Evolutionary conservation across 2,797 vertebrate genomes (phyloP), one percentile per base, ranked within the genome.

Genomic region (Clarias pachynema): DNA sequence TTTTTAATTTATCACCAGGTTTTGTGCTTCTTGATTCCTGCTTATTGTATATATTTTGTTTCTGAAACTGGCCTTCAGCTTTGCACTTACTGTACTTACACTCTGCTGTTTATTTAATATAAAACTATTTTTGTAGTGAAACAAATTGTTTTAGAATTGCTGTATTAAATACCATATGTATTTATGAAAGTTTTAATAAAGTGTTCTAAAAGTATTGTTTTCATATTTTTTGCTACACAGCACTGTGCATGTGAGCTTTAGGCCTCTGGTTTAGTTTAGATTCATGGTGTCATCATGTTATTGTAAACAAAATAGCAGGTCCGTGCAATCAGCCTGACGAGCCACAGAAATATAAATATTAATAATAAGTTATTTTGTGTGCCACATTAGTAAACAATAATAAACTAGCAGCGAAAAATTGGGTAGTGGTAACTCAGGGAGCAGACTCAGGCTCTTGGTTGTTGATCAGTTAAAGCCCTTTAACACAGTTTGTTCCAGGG

Each of bases 181-280:
- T 90, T 88, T 90, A 44, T 2, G 44, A 14, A 73, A 5, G 63
- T 88, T 85, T 88, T 86, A 95, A 93, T 90, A 92, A 93, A 93
- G 85, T n/a, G 29, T n/a, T 87, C 20, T 44, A 53, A 49, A 18
- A 22, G 18, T 49, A 29, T 65, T 53, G n/a, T 7, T 24, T 53
- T n/a, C 5, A 24, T 75, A 5, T 66, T 77, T 77, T 66, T 12
- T 75, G 26, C 16, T 16, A 34, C 12, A 49, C 62, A 49, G 18
- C 20, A 49, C 62, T 31, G 18, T 22, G 18, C 26, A 10, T 34
- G 3, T 75, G 18, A 73, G 66, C 12, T 16, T 60, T 31, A 9
- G 10, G 22, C 49, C 26, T 82, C 57, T n/a, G n/a, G 24, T 53
- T 53, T 66, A 24, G 79, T 34, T 57, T 22, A 34, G 49, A 70